phyloP scores from a whole-genome alignment of 2,888 invertebrate species.

The Melipona beecheii region DNA sequence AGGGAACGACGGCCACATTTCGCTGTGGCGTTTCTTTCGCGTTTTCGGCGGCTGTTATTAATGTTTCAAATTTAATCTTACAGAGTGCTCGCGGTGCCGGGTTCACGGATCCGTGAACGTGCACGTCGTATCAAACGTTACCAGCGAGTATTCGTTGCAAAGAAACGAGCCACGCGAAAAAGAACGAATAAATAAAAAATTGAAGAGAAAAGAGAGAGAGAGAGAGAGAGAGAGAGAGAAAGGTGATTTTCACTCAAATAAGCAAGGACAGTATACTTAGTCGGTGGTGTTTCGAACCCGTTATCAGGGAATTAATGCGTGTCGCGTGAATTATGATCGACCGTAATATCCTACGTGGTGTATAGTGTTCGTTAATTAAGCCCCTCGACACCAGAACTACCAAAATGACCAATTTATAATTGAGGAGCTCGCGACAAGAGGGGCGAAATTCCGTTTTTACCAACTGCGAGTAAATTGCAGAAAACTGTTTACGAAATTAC shows the following conservation, averaged over 20 bases:
- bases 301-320: background rate
- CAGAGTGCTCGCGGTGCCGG: constrained; percentile 14
- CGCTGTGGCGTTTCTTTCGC: background rate
- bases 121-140: constrained; percentile 1
- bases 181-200: background rate
- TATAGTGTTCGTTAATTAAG: background rate
- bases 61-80: constrained; percentile 41
- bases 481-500: no score
- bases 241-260: constrained; percentile 16
- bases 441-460: no score
- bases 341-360: background rate
- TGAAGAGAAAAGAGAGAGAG: background rate
- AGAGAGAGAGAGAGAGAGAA: background rate
- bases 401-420: no score
- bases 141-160: background rate
- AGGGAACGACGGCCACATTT: no score
- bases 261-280: background rate
- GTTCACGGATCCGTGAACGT: constrained; percentile 18
- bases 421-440: no score
- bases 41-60: constrained; percentile 22
- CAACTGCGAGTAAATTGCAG: no score
- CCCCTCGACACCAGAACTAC: background rate
- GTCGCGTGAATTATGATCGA: background rate
- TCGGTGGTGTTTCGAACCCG: background rate
- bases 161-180: background rate